These are phyloP conservation scores for Cryptocephalus primarius DNA, from an alignment of 2,888 invertebrate genomes.

Conservation along the genomic window DNA sequence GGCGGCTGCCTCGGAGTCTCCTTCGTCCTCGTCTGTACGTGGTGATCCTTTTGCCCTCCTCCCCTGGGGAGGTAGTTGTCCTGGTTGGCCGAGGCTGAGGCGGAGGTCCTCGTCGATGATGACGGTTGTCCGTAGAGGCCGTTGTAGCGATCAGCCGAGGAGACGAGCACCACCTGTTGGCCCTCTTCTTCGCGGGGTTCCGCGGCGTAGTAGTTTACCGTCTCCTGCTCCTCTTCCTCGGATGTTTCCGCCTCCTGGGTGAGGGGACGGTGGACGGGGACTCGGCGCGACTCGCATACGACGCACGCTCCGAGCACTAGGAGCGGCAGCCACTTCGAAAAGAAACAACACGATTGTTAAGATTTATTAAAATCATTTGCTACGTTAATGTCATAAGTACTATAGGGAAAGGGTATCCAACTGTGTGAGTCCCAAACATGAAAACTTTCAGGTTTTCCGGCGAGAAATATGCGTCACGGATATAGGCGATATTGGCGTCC, in stretches of 20 bases:
- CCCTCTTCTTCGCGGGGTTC: conserved; percentile 32
- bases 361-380: no score
- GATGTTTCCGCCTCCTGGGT: conserved; percentile 21
- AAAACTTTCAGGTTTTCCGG: no score
- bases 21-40: conserved; percentile 40
- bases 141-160: conserved; percentile 28
- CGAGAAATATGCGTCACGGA: no score
- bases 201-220: conserved; percentile 36
- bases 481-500: no score
- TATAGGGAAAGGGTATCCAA: neutral
- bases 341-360: neutral
- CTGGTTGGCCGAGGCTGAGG: conserved; percentile 10
- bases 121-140: conserved; percentile 39
- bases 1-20: conserved; percentile 57
- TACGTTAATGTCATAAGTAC: no score
- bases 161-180: conserved; percentile 32
- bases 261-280: conserved; percentile 41
- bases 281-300: conserved; percentile 26
- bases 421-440: no score
- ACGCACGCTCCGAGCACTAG: conserved; percentile 19
- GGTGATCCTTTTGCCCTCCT: conserved; percentile 12
- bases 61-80: conserved; percentile 32
- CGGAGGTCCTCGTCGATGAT: conserved; percentile 22
- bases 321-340: conserved; percentile 24
- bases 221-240: conserved; percentile 38